Evolutionary conservation across 1,140 invertebrate genomes (phyloP), one percentile per base, ranked within the genome.

Genomic region (Pachyrhynchus sulphureomaculatus): DNA sequence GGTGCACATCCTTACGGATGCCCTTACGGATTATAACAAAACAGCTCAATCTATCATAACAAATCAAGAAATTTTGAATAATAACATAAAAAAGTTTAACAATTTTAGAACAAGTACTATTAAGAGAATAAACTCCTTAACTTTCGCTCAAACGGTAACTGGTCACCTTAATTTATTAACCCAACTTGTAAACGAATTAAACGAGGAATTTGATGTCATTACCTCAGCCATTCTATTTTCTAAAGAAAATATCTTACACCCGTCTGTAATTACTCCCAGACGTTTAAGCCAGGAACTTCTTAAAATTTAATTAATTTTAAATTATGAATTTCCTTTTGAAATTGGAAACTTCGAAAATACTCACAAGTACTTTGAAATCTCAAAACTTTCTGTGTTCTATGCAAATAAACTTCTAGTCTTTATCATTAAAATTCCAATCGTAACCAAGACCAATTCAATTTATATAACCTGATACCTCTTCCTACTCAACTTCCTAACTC

Each of bases 211-310:
- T 36, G 51, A 65, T 29, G 26, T 49, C 18, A 15, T 41, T 37
- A 65, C 49, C 13, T 51, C 42, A 39, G 24, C 62, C 18, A 60
- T 65, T 47, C 26, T 55, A 21, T 65, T 60, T 49, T 48, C 57
- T 26, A 65, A 65, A 48, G 57, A 65, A 61, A 55, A 55, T 42
- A 33, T 65, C 17, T 54, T 65, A 34, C 62, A 65, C 42, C 56
- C 62, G 4, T 36, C n/a, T 20, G 20, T 60, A n/a, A 41, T 65
- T 4, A 47, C 34, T 10, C 61, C 61, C 13, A 36, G 17, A 20
- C 2, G 41, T 10, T 41, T 59, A 24, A 13, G 39, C 44, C 17
- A 52, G 2, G 41, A 48, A 47, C 10, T 36, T 4, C 8, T 23
- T 10, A 44, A 45, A 33, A 42, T 47, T 29, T 36, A 53, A 61